phyloP scores from a whole-genome alignment of 2,113 vertebrate genomes.

The Lepidothrix coronata region DNA sequence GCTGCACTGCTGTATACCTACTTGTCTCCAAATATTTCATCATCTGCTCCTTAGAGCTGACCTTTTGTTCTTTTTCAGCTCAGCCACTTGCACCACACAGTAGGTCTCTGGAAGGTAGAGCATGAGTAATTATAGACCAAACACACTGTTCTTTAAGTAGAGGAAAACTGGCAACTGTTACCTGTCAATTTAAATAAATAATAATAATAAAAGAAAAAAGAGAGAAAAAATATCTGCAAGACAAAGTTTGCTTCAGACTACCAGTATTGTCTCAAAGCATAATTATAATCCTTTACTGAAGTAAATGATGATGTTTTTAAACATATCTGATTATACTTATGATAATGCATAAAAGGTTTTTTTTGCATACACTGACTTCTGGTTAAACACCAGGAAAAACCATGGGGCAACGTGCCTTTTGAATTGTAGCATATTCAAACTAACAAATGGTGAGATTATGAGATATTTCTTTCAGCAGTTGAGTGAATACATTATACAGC shows the following conservation, averaged over 20 bases:
- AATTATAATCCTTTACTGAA: background rate
- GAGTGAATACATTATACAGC: background rate
- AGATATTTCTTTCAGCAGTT: background rate
- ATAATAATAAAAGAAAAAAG: background rate
- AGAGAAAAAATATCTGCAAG: background rate
- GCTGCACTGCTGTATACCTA: background rate
- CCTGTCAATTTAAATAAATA: background rate
- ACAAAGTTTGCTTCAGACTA: background rate
- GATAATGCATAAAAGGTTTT: background rate
- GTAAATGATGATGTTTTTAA: background rate
- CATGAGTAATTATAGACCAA: background rate
- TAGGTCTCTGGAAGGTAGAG: background rate
- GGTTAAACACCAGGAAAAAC: background rate
- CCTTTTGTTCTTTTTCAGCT: background rate
- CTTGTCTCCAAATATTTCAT: background rate
- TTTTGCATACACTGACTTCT: background rate
- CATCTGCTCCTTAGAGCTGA: background rate
- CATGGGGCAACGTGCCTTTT: background rate
- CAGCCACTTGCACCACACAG: background rate
- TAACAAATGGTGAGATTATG: background rate
- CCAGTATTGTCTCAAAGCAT: background rate
- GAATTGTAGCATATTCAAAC: background rate
- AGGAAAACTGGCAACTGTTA: background rate
- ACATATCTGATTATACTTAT: background rate
- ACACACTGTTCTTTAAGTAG: background rate